Base-by-base conservation (phyloP, 1,140 invertebrate genomes). In the Hyposmocoma kahamanoa region DNA sequence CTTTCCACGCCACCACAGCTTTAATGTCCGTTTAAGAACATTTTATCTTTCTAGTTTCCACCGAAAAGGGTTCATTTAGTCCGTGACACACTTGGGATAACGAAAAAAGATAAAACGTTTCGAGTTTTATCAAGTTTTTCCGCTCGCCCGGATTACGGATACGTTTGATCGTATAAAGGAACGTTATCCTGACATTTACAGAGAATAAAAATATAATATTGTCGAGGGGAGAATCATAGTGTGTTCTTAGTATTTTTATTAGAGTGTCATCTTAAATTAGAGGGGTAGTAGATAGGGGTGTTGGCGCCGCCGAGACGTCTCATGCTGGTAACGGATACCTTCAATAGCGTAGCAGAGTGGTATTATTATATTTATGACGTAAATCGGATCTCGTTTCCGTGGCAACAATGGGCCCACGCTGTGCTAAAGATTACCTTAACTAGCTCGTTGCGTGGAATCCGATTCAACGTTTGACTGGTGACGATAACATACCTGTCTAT, bases 11-110 rank as follows among this genome's bases (percentile, higher is more conserved):
- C 66, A 67, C 67, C 67, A 70, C 53, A 55, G 73, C 72, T 82
- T 80, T 82, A 84, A 84, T 80, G 80, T 79, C 64, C 64, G 69
- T 68, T 75, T 76, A 80, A 66, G 71, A 78, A 66, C 66, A 74
- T 82, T 82, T 84, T 82, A 80, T 82, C 78, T 80, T 70, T 77
- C 50, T 70, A 80, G 69, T 81, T 76, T 72, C 67, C 65, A 64
- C 73, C 73, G 60, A 81, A 74, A 83, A 78, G 80, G 77, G 80
- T 80, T 75, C 68, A 60, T 66, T 66, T 65, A 63, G 50, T 68
- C 61, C 46, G 70, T 73, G 69, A 77, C 74, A 79, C 66, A 69
- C 56, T 73, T 69, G 67, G 63, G 75, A 78, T 78, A 68, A 61
- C 65, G 63, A 52, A 59, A 72, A 72, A 68, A 75, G 72, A 73